Percentiles rank a stretch among this genome's conserved stretches.
Evolutionary conservation across 30 jellyfish, hydroid and myxozoan genomes (phyloP).

Genomic region (Hydra vulgaris): DNA sequence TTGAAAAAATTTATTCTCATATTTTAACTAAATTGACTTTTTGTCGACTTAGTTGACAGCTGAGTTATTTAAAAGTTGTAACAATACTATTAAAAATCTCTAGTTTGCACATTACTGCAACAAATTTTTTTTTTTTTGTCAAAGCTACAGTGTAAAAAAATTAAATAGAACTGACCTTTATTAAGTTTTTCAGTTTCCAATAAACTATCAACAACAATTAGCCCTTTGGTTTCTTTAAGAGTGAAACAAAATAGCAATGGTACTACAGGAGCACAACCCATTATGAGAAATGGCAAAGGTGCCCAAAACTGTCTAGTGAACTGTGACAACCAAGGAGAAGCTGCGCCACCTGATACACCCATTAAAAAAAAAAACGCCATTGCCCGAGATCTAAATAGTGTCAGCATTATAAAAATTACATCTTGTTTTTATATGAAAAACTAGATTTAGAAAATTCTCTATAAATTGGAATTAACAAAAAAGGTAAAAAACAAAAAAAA

Average conservation of each 20-base stretch:
- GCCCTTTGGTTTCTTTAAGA: constrained; percentile 7
- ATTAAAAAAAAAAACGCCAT: constrained; percentile 15
- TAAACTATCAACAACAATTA: not conserved
- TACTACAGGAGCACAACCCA: constrained; percentile 8
- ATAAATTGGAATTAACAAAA: not conserved
- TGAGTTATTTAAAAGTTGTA: too few species aligned
- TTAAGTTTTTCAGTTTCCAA: not conserved
- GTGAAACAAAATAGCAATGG: not conserved
- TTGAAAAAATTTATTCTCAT: too few species aligned
- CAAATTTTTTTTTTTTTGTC: too few species aligned
- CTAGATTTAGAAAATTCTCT: too few species aligned
- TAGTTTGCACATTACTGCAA: too few species aligned
- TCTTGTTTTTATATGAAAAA: not conserved
- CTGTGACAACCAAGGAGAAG: constrained; percentile 29
- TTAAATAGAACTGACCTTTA: not conserved
- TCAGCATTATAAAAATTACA: not conserved
- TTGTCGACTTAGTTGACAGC: too few species aligned
- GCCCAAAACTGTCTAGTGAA: constrained; percentile 1
- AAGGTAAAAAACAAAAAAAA: not conserved
- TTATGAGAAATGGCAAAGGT: constrained; percentile 8
- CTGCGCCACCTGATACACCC: constrained; percentile 17
- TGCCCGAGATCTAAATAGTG: constrained; percentile 11
- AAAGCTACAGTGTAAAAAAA: too few species aligned
- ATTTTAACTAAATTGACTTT: too few species aligned
- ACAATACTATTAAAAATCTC: too few species aligned